Evolutionary conservation across 2,888 invertebrate species (phyloP).

Genomic region (Pachymerium ferrugineum): DNA sequence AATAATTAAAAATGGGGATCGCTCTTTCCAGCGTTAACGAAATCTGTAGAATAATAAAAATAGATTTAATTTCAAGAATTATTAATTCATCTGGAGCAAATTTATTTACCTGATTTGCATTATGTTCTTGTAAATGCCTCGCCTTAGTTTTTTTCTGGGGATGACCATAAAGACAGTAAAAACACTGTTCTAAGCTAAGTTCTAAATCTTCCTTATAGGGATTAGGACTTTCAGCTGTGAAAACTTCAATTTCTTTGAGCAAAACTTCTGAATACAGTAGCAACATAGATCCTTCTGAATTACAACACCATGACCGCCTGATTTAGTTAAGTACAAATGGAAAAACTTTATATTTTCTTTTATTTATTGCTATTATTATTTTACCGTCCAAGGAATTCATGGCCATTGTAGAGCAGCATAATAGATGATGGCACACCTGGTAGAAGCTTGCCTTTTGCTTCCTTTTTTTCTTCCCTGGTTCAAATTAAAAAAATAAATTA

Average conservation of each 20-base stretch:
- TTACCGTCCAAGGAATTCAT: slow-evolving; percentile 69
- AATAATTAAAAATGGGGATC: slow-evolving; percentile 60
- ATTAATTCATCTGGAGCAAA: neutral
- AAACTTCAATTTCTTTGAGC: slow-evolving; percentile 41
- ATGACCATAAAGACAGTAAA: slow-evolving; percentile 79
- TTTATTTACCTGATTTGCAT: slow-evolving; percentile 56
- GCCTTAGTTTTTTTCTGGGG: slow-evolving; percentile 65
- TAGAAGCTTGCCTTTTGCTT: neutral
- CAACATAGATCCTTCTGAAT: slow-evolving; percentile 68
- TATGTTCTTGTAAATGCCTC: slow-evolving; percentile 69
- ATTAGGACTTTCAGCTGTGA: slow-evolving; percentile 38
- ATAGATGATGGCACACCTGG: slow-evolving; percentile 53
- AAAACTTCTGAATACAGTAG: slow-evolving; percentile 70
- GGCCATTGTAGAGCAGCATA: slow-evolving; percentile 71
- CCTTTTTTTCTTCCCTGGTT: slow-evolving; percentile 43
- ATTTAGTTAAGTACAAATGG: no score
- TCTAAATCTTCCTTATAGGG: slow-evolving; percentile 55
- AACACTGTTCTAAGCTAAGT: slow-evolving; percentile 75
- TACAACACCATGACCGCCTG: slow-evolving; percentile 70
- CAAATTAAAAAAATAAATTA: slow-evolving; percentile 34
- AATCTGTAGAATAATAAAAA: slow-evolving; percentile 43
- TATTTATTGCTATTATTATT: neutral
- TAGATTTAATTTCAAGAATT: slow-evolving; percentile 45
- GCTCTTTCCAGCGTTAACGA: slow-evolving; percentile 48
- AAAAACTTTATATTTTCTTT: neutral